These are phyloP conservation scores for Macrosoma leucophasiata DNA, from an alignment of 2,888 invertebrate species.

Conservation along the genomic window DNA sequence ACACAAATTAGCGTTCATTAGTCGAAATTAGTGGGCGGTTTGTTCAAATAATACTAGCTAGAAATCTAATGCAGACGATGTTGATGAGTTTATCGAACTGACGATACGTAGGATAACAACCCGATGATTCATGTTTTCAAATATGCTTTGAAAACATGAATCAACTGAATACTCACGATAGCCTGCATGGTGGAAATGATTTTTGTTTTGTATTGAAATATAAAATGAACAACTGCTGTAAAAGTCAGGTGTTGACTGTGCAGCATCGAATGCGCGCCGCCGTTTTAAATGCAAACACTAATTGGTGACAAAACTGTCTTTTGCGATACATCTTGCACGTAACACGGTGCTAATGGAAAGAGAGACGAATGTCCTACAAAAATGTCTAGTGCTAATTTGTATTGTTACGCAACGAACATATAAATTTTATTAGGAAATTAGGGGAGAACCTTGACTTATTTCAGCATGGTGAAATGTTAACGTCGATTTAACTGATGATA, in stretches of 20 bases:
- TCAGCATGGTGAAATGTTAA: no score
- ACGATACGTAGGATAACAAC: no score
- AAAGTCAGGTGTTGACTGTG: constrained; percentile 43
- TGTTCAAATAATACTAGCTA: no score
- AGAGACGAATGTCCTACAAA: constrained; percentile 41
- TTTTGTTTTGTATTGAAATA: constrained; percentile 23
- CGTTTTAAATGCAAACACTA: constrained; percentile 48
- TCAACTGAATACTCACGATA: constrained; percentile 41
- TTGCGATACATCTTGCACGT: constrained; percentile 30
- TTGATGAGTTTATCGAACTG: no score
- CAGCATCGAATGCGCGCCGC: constrained; percentile 21
- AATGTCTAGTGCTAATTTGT: constrained; percentile 34
- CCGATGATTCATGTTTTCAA: no score
- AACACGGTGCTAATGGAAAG: constrained; percentile 59
- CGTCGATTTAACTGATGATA: no score
- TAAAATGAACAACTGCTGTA: constrained; percentile 30
- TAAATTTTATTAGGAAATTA: constrained; percentile 21
- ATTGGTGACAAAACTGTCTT: constrained; percentile 52
- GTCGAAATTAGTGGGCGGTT: no score
- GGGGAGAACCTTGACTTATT: constrained; percentile 23
- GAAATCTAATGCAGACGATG: no score
- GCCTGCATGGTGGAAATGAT: constrained; percentile 45
- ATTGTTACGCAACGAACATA: constrained; percentile 22
- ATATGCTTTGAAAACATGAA: no score
- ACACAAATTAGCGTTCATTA: no score